Base-by-base conservation (phyloP, 2,797 vertebrate species). In the Myotis vivesi region DNA sequence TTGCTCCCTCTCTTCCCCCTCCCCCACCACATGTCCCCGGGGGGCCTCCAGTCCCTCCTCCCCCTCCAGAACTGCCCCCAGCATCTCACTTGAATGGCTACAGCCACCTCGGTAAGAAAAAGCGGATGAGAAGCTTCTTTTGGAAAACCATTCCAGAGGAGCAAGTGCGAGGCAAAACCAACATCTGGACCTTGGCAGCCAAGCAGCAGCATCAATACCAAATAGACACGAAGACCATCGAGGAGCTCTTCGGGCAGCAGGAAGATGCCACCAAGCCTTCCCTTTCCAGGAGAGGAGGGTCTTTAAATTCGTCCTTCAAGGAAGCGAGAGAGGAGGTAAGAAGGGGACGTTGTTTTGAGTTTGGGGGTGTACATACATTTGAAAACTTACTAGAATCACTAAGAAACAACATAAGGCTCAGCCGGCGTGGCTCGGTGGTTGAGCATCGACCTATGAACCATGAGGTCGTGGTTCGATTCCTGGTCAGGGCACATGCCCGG, bases 131-230 rank as follows among this genome's bases (percentile, higher is more conserved):
- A 88, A 99, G 99, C 97, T 99, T 99, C 96, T 99, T 99, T 98
- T 99, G 99, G 99, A 99, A 99, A 98, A 99, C 99, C 16, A 99
- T 99, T 88, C 99, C 99, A 0, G 99, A 99, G 98, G 99, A 99
- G 96, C 99, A 99, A 96, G 99, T 99, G 5, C 99, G 99, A 0
- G 99, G 99, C 59, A 99, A 99, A 97, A 99, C 98, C 88, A 99
- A 99, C 97, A 99, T 99, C 97, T 99, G 99, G 99, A 99, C 99
- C 0, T 94, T 99, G 97, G 99, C 99, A 3, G 99, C 99, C 68
- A 98, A 99, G 4, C 98, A 98, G 17, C 99, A 99, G 97, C 99
- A 99, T 96, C 98, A 98, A 95, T 99, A 99, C 98, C 99, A 99
- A 96, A 99, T 99, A 0, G 99, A 99, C 6, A 98, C 99, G 0